Evolutionary conservation across 2,113 vertebrate species (phyloP).

Genomic region (Ctenodactylus gundi): DNA sequence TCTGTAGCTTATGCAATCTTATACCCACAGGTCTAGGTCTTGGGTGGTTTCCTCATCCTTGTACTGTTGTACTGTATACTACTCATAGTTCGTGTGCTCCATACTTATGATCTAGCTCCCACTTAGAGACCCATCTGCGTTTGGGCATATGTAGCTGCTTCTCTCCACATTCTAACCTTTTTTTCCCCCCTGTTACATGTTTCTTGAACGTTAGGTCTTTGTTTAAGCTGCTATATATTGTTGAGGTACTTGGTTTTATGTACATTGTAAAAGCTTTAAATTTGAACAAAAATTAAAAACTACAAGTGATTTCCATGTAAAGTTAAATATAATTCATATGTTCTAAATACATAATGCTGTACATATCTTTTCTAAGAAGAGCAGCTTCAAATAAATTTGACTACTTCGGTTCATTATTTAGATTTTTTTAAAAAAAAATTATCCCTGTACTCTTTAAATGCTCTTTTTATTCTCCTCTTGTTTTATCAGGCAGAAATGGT

Average conservation of each 20-base stretch:
- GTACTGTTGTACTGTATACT: too few relatives aligned
- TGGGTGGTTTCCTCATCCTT: neutral
- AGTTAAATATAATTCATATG: neutral
- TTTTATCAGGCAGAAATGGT: slow-evolving; percentile 22
- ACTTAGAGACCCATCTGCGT: neutral
- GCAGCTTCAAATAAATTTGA: slow-evolving; percentile 9
- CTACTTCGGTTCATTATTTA: slow-evolving; percentile 1
- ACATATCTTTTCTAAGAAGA: slow-evolving; percentile 31
- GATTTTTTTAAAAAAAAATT: neutral
- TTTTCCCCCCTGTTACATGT: neutral
- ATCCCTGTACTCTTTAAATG: neutral
- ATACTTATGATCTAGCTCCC: neutral
- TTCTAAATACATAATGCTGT: neutral
- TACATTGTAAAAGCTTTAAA: slow-evolving; percentile 43
- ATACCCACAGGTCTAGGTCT: neutral
- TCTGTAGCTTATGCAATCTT: slow-evolving; percentile 30
- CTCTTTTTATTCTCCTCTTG: neutral
- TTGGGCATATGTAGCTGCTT: neutral
- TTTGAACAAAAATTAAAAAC: slow-evolving; percentile 53
- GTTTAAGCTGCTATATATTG: neutral
- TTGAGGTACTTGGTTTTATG: neutral
- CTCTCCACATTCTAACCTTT: neutral
- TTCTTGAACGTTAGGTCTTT: slow-evolving; percentile 23
- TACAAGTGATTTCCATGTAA: slow-evolving; percentile 9
- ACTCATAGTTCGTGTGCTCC: neutral